phyloP scores from a whole-genome alignment of 2,113 vertebrate genomes.

The Poecilia latipinna region DNA sequence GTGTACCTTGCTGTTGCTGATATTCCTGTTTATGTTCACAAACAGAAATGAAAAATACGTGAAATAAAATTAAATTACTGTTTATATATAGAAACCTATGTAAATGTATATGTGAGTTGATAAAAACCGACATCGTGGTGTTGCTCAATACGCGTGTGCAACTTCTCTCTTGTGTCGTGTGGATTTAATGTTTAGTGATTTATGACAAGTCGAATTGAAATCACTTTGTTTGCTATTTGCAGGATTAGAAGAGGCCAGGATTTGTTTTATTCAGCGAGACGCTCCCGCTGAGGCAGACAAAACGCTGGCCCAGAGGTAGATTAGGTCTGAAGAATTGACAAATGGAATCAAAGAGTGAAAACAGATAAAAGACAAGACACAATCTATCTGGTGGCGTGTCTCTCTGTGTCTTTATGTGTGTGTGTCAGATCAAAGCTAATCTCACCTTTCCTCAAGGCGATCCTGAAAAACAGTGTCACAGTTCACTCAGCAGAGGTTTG shows the following conservation, averaged over 20 bases:
- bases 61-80: no score
- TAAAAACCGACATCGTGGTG: no score
- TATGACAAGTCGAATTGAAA: slow-evolving; percentile 69
- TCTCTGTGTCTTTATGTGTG: slow-evolving; percentile 7
- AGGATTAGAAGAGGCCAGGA: slow-evolving; percentile 19
- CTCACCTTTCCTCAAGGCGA: slow-evolving; percentile 45
- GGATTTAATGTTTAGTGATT: slow-evolving; percentile 54
- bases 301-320: slow-evolving; percentile 45
- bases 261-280: slow-evolving; percentile 22
- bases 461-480: slow-evolving; percentile 38
- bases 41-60: no score
- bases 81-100: no score
- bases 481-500: slow-evolving; percentile 25
- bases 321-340: slow-evolving; percentile 52
- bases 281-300: slow-evolving; percentile 34
- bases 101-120: no score
- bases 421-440: slow-evolving; percentile 53
- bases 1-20: no score
- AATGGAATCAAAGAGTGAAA: slow-evolving; percentile 61
- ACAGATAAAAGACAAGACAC: slow-evolving; percentile 57
- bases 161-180: slow-evolving; percentile 45
- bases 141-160: no score
- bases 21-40: no score
- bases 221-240: slow-evolving; percentile 40
- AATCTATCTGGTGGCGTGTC: slow-evolving; percentile 6